Percentiles rank a stretch among this genome's conserved stretches.
These are phyloP conservation scores for Thereva unica DNA, from an alignment of 2,888 invertebrate genomes.

Conservation along the genomic window DNA sequence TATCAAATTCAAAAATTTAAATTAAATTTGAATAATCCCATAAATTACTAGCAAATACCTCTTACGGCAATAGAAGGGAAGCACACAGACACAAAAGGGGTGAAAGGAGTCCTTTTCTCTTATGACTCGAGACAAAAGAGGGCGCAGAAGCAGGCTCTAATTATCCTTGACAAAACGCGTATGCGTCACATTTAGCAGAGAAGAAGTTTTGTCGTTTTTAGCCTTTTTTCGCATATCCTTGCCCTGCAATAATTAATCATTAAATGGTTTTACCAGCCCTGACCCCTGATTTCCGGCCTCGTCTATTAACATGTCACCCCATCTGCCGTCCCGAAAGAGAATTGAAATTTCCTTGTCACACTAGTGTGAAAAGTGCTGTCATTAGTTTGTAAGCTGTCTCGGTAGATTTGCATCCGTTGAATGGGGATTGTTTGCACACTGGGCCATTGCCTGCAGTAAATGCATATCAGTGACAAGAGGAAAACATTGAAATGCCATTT, in stretches of 20 bases:
- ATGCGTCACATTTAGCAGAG: conserved; percentile 29
- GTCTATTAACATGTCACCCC: conserved; percentile 31
- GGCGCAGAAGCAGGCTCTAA: conserved; percentile 24
- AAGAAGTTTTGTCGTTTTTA: conserved; percentile 2
- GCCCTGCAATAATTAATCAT: conserved; percentile 30
- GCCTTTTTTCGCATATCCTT: conserved; percentile 14
- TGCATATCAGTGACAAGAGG: not conserved
- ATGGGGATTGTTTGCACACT: not conserved
- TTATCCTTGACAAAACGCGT: conserved; percentile 27
- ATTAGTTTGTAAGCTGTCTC: conserved; percentile 33
- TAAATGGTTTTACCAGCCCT: conserved; percentile 15
- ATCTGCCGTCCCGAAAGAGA: conserved; percentile 13
- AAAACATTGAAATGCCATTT: conserved; percentile 22
- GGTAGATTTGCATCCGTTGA: conserved; percentile 28
- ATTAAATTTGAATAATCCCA: conserved; percentile 38
- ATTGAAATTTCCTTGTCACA: not conserved
- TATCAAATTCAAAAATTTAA: conserved; percentile 35
- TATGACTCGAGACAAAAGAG: not conserved
- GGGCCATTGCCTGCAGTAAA: conserved; percentile 1
- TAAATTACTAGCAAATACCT: conserved; percentile 34
- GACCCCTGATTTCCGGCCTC: not conserved
- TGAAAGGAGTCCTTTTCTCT: not conserved
- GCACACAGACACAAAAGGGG: conserved; percentile 18
- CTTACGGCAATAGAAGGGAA: conserved; percentile 6
- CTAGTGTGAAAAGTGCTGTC: conserved; percentile 10